Evolutionary conservation across 2,888 invertebrate genomes (phyloP).

Genomic region (Tiphia femorata): DNA sequence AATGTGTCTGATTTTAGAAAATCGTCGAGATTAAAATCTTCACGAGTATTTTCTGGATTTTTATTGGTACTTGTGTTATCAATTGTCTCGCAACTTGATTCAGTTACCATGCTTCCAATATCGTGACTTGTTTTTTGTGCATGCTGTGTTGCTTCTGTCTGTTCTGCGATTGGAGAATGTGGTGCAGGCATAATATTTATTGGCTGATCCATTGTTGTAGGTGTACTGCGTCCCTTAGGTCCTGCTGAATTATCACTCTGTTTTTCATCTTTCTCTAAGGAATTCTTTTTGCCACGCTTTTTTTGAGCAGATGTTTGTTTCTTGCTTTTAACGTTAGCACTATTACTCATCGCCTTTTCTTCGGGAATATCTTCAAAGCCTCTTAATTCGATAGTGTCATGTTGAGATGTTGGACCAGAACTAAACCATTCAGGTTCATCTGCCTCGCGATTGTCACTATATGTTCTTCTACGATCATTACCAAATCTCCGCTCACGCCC

Average conservation of each 20-base stretch:
- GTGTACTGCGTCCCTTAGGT: conserved; percentile 65
- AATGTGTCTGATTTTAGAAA: conserved; percentile 86
- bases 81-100: conserved; percentile 42
- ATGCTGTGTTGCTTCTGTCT: conserved; percentile 46
- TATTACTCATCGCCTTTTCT: conserved; percentile 54
- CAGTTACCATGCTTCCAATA: conserved; percentile 35
- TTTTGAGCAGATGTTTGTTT: conserved; percentile 69
- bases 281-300: conserved; percentile 67
- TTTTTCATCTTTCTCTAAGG: conserved; percentile 65
- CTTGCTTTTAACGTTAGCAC: conserved; percentile 55
- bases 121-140: conserved; percentile 48
- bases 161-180: conserved; percentile 66
- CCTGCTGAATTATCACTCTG: conserved; percentile 44
- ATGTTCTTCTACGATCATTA: conserved; percentile 73
- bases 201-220: conserved; percentile 63
- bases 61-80: conserved; percentile 46
- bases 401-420: conserved; percentile 89
- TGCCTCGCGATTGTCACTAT: conserved; percentile 72
- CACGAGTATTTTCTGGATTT: conserved; percentile 43
- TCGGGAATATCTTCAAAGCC: conserved; percentile 86
- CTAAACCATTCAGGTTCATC: conserved; percentile 94
- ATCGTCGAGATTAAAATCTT: conserved; percentile 85
- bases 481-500: conserved; percentile 70
- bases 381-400: conserved; percentile 92
- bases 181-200: conserved; percentile 55